These are phyloP conservation scores for Agrotis segetum DNA, from an alignment of 2,888 invertebrate genomes.

Conservation along the genomic window DNA sequence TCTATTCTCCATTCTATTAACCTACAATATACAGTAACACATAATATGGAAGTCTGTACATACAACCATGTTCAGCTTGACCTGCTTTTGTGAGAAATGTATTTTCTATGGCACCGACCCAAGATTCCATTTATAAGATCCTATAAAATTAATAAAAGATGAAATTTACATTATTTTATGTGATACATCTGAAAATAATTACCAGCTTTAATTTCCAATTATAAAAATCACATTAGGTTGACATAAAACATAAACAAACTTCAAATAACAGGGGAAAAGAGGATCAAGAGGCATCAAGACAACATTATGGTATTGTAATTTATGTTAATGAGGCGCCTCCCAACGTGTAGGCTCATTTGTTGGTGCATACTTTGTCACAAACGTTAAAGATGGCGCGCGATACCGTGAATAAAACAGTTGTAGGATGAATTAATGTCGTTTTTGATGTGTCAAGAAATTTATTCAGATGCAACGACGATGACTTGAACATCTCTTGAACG, in stretches of 20 bases:
- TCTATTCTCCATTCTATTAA: conserved; percentile 55
- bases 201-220: not conserved
- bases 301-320: conserved; percentile 28
- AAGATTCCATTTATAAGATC: conserved; percentile 23
- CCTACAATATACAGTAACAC: conserved; percentile 40
- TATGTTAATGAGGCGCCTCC: conserved; percentile 32
- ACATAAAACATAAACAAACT: conserved; percentile 16
- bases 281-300: conserved; percentile 14
- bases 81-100: conserved; percentile 39
- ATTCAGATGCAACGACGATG: too few species aligned
- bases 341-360: conserved; percentile 25
- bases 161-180: not conserved
- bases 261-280: not conserved
- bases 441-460: not conserved
- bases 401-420: not conserved
- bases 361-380: conserved; percentile 10
- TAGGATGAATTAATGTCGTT: not conserved
- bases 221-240: conserved; percentile 35
- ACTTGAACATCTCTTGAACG: too few species aligned
- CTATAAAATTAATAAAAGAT: not conserved
- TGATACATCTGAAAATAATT: conserved; percentile 27
- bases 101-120: conserved; percentile 32
- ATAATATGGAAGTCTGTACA: conserved; percentile 37
- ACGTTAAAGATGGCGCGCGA: not conserved
- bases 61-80: conserved; percentile 44